These are phyloP conservation scores for Tautogolabrus adspersus DNA, from an alignment of 2,113 vertebrate species.

Conservation along the genomic window DNA sequence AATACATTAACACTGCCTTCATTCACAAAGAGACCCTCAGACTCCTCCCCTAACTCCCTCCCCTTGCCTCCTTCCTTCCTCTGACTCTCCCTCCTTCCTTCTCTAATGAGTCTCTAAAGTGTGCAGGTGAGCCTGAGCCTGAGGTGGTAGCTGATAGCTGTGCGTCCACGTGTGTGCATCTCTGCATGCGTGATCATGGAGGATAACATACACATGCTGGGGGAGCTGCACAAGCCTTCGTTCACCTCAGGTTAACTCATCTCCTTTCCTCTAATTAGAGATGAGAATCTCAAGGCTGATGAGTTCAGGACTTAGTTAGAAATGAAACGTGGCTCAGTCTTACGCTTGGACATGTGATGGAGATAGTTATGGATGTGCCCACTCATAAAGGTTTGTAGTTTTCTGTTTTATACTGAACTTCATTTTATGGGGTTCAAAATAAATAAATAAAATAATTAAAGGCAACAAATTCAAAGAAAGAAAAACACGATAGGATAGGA, in stretches of 20 bases:
- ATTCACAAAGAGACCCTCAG: slow-evolving; percentile 13
- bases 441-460: no score
- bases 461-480: background rate
- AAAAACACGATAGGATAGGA: background rate
- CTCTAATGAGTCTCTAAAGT: slow-evolving; percentile 58
- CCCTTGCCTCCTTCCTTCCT: slow-evolving; percentile 6
- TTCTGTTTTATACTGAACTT: no score
- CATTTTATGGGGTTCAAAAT: no score
- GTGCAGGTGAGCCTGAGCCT: slow-evolving; percentile 66
- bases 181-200: slow-evolving; percentile 35
- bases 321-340: slow-evolving; percentile 16
- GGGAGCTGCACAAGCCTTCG: slow-evolving; percentile 2
- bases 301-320: slow-evolving; percentile 37
- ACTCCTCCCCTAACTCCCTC: slow-evolving; percentile 14
- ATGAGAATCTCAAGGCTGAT: slow-evolving; percentile 62
- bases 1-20: slow-evolving; percentile 11
- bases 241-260: slow-evolving; percentile 57
- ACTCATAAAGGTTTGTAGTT: background rate
- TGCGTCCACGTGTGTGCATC: background rate
- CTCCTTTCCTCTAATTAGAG: slow-evolving; percentile 66
- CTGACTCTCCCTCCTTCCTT: slow-evolving; percentile 4
- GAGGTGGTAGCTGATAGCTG: slow-evolving; percentile 24
- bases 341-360: slow-evolving; percentile 2
- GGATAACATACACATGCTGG: slow-evolving; percentile 38
- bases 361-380: background rate